Evolutionary conservation across 2,797 vertebrate species (phyloP).

Genomic region (Sphaeramia orbicularis): DNA sequence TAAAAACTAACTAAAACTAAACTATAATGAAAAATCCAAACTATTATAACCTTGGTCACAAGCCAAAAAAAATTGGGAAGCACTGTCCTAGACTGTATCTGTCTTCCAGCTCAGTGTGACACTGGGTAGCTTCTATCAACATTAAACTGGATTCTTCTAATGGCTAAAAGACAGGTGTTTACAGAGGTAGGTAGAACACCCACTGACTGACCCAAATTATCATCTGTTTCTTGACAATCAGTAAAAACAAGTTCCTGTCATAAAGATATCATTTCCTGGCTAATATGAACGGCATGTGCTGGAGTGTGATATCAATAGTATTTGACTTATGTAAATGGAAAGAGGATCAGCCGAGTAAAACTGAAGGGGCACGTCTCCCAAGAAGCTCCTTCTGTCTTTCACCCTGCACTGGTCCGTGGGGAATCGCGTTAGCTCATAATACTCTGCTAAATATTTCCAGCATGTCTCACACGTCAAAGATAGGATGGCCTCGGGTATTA

Average conservation of each 20-base stretch:
- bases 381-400: slow-evolving; percentile 11
- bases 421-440: slow-evolving; percentile 35
- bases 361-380: neutral
- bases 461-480: slow-evolving; percentile 33
- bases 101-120: too few relatives aligned
- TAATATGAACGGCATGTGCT: neutral
- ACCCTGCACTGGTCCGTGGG: neutral
- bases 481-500: slow-evolving; percentile 30
- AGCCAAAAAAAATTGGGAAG: too few relatives aligned
- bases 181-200: too few relatives aligned
- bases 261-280: neutral
- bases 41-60: too few relatives aligned
- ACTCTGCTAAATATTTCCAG: slow-evolving; percentile 38
- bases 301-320: neutral
- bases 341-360: slow-evolving; percentile 2
- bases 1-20: too few relatives aligned
- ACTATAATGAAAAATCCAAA: too few relatives aligned
- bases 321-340: slow-evolving; percentile 19
- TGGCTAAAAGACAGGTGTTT: too few relatives aligned
- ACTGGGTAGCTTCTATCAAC: too few relatives aligned
- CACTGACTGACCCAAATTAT: too few relatives aligned
- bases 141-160: too few relatives aligned
- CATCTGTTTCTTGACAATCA: too few relatives aligned
- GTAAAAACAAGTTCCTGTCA: neutral
- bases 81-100: too few relatives aligned